Conservation (phyloP, 2,113 vertebrate genomes). For the Archocentrus centrarchus region DNA sequence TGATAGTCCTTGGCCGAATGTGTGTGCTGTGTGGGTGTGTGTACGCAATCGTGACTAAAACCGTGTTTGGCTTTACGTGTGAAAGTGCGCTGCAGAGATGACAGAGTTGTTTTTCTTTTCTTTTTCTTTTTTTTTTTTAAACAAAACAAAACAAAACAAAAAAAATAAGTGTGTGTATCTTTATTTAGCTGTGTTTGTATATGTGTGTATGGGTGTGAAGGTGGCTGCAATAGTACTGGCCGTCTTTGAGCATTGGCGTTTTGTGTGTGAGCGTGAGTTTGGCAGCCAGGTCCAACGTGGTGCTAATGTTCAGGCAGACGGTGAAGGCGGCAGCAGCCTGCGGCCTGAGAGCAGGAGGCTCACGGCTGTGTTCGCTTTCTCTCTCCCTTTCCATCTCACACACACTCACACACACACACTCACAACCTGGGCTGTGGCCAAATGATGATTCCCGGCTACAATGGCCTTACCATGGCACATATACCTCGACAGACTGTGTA, state of each 20-base stretch:
- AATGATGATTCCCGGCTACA: conserved; percentile 65
- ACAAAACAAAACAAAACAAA: background rate
- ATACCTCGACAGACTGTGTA: conserved; percentile 61
- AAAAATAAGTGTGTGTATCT: conserved; percentile 43
- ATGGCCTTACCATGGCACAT: conserved; percentile 62
- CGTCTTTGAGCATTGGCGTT: conserved; percentile 45
- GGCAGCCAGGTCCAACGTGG: conserved; percentile 70
- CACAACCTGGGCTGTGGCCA: conserved; percentile 64
- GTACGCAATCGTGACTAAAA: conserved; percentile 69
- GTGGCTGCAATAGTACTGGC: conserved; percentile 62
- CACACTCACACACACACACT: conserved; percentile 22
- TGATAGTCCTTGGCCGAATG: conserved; percentile 65
- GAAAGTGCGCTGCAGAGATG: conserved; percentile 67
- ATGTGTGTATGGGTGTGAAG: conserved; percentile 62
- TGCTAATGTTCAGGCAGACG: conserved; percentile 72
- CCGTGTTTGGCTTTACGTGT: conserved; percentile 61
- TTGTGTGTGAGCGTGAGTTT: conserved; percentile 65
- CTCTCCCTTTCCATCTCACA: conserved; percentile 2
- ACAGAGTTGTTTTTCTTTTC: conserved; percentile 52
- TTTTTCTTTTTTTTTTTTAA: background rate
- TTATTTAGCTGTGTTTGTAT: conserved; percentile 64
- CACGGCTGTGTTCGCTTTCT: conserved; percentile 41
- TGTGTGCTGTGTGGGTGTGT: conserved; percentile 63
- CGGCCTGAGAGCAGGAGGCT: conserved; percentile 70
- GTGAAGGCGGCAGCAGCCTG: conserved; percentile 71